phyloP scores from a whole-genome alignment of 2,113 vertebrate genomes.

The Melozone crissalis region DNA sequence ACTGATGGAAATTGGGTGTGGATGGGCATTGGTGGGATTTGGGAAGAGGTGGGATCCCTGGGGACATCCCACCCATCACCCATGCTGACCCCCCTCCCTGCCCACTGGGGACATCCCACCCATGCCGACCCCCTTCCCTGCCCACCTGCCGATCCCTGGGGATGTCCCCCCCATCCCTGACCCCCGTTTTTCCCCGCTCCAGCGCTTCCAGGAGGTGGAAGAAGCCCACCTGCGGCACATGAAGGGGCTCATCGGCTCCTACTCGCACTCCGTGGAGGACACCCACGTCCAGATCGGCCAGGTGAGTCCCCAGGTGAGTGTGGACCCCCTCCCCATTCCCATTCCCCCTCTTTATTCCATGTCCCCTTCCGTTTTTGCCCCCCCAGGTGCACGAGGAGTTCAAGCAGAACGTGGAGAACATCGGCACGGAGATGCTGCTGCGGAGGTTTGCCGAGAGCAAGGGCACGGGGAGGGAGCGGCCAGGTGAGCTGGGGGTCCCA shows the following conservation, averaged over 20 bases:
- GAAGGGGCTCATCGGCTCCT: slow-evolving; percentile 90
- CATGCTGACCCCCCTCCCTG: too few relatives aligned
- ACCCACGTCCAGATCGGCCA: slow-evolving; percentile 96
- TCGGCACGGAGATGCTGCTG: slow-evolving; percentile 86
- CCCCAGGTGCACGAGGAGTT: slow-evolving; percentile 92
- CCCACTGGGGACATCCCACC: not conserved
- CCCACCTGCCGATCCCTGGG: not conserved
- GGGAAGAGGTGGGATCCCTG: too few relatives aligned
- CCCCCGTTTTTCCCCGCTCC: not conserved
- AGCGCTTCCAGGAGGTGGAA: slow-evolving; percentile 94
- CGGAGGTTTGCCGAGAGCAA: slow-evolving; percentile 89
- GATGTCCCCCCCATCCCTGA: not conserved
- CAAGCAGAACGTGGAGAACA: slow-evolving; percentile 96
- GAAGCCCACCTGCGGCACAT: slow-evolving; percentile 88
- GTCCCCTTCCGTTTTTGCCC: accelerated
- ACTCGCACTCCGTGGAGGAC: slow-evolving; percentile 91
- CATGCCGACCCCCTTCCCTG: too few relatives aligned
- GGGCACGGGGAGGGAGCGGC: slow-evolving; percentile 88
- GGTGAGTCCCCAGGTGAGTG: slow-evolving; percentile 64
- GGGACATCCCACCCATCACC: too few relatives aligned
- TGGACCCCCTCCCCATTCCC: too few relatives aligned
- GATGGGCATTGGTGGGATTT: too few relatives aligned
- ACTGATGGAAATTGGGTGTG: too few relatives aligned
- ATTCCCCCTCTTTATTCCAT: accelerated
- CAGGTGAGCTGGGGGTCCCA: slow-evolving; percentile 73